A percentile compares a stretch with the other conserved stretches of the same genome.
phyloP scores from a whole-genome alignment of 2,113 vertebrate species.

The Malurus cyaneus region DNA sequence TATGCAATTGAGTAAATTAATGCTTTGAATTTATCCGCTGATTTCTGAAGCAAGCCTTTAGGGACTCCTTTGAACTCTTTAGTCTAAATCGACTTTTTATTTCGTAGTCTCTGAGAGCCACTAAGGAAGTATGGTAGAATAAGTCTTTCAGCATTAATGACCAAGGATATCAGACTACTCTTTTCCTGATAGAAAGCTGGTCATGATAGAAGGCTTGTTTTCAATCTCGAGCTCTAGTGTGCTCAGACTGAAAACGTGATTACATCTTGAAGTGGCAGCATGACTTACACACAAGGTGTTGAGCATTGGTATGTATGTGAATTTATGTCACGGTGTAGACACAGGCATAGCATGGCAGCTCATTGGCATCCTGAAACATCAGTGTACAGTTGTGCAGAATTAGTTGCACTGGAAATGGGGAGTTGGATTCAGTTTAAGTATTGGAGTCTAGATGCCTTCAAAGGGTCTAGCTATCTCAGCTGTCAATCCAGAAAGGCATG shows the following conservation, averaged over 20 bases:
- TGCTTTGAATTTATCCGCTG: background rate
- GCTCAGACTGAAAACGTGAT: background rate
- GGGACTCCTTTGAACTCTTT: background rate
- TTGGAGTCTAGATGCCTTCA: background rate
- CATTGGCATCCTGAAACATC: background rate
- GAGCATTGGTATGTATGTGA: background rate
- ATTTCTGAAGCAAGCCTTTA: background rate
- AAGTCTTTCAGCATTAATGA: background rate
- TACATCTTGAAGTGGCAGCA: background rate
- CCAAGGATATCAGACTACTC: background rate
- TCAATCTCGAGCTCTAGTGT: background rate
- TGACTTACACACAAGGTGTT: background rate
- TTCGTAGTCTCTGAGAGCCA: background rate
- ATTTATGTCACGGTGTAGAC: background rate
- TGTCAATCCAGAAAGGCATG: conserved; percentile 13
- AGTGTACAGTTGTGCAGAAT: background rate
- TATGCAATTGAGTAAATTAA: background rate
- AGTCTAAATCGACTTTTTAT: background rate
- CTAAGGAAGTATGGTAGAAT: background rate
- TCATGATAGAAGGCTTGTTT: background rate
- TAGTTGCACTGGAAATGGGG: background rate
- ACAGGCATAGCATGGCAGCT: background rate
- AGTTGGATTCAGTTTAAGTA: background rate
- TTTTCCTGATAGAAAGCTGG: background rate
- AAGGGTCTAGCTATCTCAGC: background rate